phyloP scores from a whole-genome alignment of 1,140 invertebrate genomes.

The Lepidurus arcticus region DNA sequence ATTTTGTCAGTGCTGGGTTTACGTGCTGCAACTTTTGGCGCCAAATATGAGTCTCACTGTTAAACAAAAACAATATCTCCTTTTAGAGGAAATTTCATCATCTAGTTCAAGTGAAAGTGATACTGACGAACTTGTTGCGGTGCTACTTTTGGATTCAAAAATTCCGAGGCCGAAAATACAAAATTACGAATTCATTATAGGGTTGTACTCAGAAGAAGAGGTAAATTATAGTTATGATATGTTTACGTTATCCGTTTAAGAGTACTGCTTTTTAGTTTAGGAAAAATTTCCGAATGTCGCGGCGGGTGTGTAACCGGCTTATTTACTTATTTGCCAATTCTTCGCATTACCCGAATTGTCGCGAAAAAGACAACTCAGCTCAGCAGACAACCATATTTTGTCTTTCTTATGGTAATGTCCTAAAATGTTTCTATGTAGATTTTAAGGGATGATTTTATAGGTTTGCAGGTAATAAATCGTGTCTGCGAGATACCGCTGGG shows the following conservation, averaged over 20 bases:
- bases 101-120: background rate
- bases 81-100: background rate
- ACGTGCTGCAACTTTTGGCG: no score
- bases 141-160: background rate
- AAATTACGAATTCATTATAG: background rate
- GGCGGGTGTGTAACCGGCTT: background rate
- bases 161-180: background rate
- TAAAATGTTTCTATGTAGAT: background rate
- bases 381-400: conserved; percentile 25
- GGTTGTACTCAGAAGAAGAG: conserved; percentile 1
- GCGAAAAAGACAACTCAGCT: background rate
- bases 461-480: conserved; percentile 28
- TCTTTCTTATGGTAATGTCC: conserved; percentile 26
- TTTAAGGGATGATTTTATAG: background rate
- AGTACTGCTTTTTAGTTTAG: conserved; percentile 19
- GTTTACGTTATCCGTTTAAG: background rate
- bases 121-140: background rate
- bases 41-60: background rate
- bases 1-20: no score
- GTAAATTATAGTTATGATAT: background rate
- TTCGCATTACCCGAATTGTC: conserved; percentile 19
- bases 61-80: background rate
- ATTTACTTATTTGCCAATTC: conserved; percentile 22
- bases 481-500: conserved; percentile 7
- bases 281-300: conserved; percentile 22